Base-by-base conservation (phyloP, 2,888 invertebrate genomes). In the Morinoia aosen region DNA sequence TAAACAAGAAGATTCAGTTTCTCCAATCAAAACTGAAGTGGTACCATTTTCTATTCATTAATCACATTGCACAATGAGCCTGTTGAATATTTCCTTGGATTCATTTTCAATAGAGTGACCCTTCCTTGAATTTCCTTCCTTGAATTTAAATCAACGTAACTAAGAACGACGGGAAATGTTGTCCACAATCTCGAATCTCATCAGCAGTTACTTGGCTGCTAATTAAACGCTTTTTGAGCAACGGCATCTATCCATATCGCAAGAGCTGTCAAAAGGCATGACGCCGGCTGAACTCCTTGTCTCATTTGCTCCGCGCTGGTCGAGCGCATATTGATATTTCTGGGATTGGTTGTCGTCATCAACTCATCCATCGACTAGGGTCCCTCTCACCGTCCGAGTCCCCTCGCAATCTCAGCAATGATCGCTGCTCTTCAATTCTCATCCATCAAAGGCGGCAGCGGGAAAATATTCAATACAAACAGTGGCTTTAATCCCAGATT, bases 401-500 rank as follows among this genome's bases (percentile, higher is more conserved):
- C 93, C 57, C 93, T 57, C 58, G 25, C 56, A 57, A 93, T 93
- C 93, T 93, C 57, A n/a, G 57, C 93, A 57, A 33, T 33, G 93
- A 93, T 93, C 93, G 56, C 93, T 57, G 93, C 93, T 93, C 93
- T 57, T 56, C 93, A 93, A 33, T 57, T 56, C 93, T 56, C 93
- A 93, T 93, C 93, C 93, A 93, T 93, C 93, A 93, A 57, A 93
- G 40, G 48, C 93, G 93, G n/a, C 58, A 57, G 93, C 58, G 58
- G 93, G 57, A 48, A 93, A 93, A 57, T 57, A 93, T 93, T 93
- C 93, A 93, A 93, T 93, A 57, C 93, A 93, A 93, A 93, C 93
- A 93, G 56, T n/a, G 57, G 93, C 58, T 93, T 57, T 56, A 93
- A 57, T 93, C 56, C 93, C 58, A 57, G 57, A 57, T 57, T 93